These are phyloP conservation scores for Mactra quadrangularis DNA, from an alignment of 1,140 invertebrate genomes.

Conservation along the genomic window DNA sequence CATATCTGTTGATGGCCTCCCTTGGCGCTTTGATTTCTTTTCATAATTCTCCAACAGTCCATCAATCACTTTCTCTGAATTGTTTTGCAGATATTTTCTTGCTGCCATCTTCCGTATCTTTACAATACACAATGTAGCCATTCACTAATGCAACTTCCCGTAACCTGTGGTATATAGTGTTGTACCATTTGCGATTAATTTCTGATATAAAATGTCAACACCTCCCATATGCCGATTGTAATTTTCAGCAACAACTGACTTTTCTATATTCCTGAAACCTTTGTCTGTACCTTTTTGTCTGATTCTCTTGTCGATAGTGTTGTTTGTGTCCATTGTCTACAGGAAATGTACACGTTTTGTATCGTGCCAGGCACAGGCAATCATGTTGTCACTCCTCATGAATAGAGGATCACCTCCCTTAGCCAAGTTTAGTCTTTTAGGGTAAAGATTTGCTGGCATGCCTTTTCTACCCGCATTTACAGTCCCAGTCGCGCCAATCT, in stretches of 20 bases:
- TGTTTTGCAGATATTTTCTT: background rate
- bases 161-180: background rate
- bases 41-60: conserved; percentile 2
- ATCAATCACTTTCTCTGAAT: conserved; percentile 25
- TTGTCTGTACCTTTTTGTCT: background rate
- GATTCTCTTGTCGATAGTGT: conserved; percentile 18
- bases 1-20: conserved; percentile 5
- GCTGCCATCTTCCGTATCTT: background rate
- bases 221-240: conserved; percentile 51
- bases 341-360: conserved; percentile 29
- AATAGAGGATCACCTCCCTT: conserved; percentile 24
- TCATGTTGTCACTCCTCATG: background rate
- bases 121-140: conserved; percentile 9
- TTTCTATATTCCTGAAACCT: conserved; percentile 27
- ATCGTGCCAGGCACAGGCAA: conserved; percentile 48
- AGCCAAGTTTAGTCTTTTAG: background rate
- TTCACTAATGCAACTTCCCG: conserved; percentile 12
- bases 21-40: background rate
- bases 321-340: conserved; percentile 7
- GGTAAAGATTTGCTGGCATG: conserved; percentile 24
- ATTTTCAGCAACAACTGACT: conserved; percentile 32
- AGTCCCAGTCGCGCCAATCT: conserved; percentile 21
- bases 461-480: conserved; percentile 28
- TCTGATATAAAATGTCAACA: conserved; percentile 37
- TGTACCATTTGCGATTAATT: conserved; percentile 33